A percentile compares a stretch with the other conserved stretches of the same genome.
These are phyloP conservation scores for Metopia argyrocephala DNA, from an alignment of 2,888 invertebrate species.

Conservation along the genomic window DNA sequence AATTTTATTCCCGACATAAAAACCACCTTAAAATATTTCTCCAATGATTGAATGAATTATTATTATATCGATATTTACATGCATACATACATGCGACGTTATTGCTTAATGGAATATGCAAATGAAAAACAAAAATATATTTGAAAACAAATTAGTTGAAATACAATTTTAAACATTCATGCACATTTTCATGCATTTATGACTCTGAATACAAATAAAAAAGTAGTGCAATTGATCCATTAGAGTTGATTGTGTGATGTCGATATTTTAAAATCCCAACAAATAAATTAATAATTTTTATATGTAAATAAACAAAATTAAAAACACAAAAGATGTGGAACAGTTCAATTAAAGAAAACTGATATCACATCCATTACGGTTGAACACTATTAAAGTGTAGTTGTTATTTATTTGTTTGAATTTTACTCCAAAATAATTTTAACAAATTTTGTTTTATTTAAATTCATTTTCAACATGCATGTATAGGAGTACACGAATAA, in stretches of 20 bases:
- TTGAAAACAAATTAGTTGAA: slow-evolving; percentile 19
- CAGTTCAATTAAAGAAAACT: slow-evolving; percentile 6
- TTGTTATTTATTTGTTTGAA: too few species aligned
- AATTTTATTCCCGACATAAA: too few species aligned
- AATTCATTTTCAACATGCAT: background rate
- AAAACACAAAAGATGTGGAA: background rate
- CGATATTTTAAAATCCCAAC: slow-evolving; percentile 37
- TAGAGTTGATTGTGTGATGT: slow-evolving; percentile 36
- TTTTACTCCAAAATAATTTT: too few species aligned
- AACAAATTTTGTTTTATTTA: too few species aligned
- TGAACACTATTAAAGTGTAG: background rate
- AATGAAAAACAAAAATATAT: too few species aligned
- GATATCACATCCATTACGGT: background rate
- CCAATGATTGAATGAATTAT: too few species aligned
- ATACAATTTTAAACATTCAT: background rate
- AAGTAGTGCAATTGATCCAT: slow-evolving; percentile 44
- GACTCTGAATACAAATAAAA: background rate
- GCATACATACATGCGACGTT: too few species aligned
- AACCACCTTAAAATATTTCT: too few species aligned
- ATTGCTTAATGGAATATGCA: too few species aligned
- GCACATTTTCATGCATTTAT: background rate
- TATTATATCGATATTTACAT: too few species aligned
- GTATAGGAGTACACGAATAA: background rate
- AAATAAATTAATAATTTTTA: slow-evolving; percentile 50
- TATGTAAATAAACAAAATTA: background rate